phyloP scores from a whole-genome alignment of 2,113 vertebrate species.

The Acanthochromis polyacanthus region DNA sequence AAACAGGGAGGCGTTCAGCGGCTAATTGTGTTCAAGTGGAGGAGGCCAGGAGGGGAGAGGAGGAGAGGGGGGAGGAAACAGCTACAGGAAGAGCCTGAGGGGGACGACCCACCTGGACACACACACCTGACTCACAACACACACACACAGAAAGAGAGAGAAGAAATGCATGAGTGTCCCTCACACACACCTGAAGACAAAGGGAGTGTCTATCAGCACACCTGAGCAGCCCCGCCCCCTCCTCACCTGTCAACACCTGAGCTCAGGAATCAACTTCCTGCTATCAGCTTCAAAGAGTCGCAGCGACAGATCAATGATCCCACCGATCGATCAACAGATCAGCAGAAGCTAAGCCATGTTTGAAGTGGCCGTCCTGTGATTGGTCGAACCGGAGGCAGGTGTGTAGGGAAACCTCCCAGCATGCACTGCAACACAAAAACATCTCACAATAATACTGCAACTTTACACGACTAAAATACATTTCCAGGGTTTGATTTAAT shows the following conservation, averaged over 20 bases:
- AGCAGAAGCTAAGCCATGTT: too few relatives aligned
- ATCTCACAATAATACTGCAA: too few relatives aligned
- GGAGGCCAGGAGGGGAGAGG: slow-evolving; percentile 54
- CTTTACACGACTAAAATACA: too few relatives aligned
- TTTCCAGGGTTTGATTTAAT: too few relatives aligned
- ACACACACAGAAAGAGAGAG: slow-evolving; percentile 17
- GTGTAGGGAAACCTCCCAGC: too few relatives aligned
- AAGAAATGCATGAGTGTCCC: slow-evolving; percentile 53
- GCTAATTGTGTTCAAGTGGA: slow-evolving; percentile 81
- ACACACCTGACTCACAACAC: slow-evolving; percentile 39
- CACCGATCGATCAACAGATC: too few relatives aligned
- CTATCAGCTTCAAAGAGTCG: slow-evolving; percentile 67
- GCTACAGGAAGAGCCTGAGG: slow-evolving; percentile 85
- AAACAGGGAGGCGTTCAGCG: slow-evolving; percentile 80
- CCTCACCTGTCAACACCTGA: slow-evolving; percentile 81
- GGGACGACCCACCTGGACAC: slow-evolving; percentile 52
- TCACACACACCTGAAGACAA: slow-evolving; percentile 77
- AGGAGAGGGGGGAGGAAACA: slow-evolving; percentile 64
- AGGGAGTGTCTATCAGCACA: slow-evolving; percentile 73
- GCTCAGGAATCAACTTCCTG: slow-evolving; percentile 80
- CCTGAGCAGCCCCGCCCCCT: slow-evolving; percentile 18
- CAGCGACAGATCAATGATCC: not conserved
- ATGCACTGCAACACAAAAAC: too few relatives aligned
- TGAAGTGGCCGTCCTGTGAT: too few relatives aligned
- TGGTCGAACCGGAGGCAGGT: too few relatives aligned